Conservation (phyloP, 2,888 invertebrate species). For the Acrobasis consociella region DNA sequence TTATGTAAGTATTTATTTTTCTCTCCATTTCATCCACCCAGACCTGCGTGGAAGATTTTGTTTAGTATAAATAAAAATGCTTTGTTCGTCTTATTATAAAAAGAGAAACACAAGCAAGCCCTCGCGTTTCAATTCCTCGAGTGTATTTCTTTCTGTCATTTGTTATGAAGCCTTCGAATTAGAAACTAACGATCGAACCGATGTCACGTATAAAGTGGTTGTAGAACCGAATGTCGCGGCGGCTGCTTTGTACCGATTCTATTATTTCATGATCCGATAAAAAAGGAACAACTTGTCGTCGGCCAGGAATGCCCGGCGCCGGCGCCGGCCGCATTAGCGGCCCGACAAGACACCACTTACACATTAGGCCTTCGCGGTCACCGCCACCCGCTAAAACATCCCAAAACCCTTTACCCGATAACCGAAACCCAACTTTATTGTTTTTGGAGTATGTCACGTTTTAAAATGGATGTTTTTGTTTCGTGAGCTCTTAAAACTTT, state of each 20-base stretch:
- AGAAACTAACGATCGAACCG: constrained; percentile 4
- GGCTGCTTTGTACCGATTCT: constrained; percentile 72
- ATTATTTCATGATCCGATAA: constrained; percentile 77
- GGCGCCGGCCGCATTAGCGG: constrained; percentile 77
- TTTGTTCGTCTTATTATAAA: background rate
- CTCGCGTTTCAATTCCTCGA: no score
- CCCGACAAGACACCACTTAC: constrained; percentile 58
- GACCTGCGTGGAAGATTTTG: no score
- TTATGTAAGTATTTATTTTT: no score
- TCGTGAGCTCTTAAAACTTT: background rate
- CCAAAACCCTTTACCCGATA: background rate
- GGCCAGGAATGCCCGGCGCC: constrained; percentile 55
- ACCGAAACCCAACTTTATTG: background rate
- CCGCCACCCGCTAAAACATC: background rate
- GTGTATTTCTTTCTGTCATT: background rate
- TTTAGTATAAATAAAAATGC: no score
- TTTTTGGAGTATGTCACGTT: background rate
- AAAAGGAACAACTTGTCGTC: constrained; percentile 59
- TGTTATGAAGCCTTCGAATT: background rate
- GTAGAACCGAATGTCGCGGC: constrained; percentile 33
- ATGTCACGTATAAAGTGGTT: constrained; percentile 20
- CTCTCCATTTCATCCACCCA: no score
- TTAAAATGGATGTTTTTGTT: background rate
- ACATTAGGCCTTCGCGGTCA: constrained; percentile 24
- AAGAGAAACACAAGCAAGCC: background rate